phyloP scores from a whole-genome alignment of 2,888 invertebrate genomes.

The Caenorhabditis macrosperma region DNA sequence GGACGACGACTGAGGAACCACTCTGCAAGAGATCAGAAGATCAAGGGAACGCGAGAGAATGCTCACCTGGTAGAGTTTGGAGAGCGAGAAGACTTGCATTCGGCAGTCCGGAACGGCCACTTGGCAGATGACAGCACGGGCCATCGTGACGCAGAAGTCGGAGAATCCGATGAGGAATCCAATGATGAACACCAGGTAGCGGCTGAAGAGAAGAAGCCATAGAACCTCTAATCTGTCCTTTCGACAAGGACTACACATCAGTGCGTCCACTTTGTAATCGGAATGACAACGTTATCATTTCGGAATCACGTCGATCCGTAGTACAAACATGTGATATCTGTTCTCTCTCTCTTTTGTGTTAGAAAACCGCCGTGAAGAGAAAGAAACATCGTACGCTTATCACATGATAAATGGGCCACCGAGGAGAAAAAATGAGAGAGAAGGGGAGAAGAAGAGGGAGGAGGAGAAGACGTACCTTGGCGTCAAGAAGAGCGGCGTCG shows the following conservation, averaged over 20 bases:
- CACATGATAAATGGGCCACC: conserved; percentile 9
- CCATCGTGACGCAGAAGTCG: conserved; percentile 67
- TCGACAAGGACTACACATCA: background rate
- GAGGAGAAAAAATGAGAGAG: background rate
- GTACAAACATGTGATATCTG: conserved; percentile 34
- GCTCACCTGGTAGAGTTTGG: conserved; percentile 66
- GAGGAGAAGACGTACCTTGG: conserved; percentile 51
- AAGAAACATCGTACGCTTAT: background rate
- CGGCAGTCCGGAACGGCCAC: conserved; percentile 64
- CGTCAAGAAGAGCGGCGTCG: conserved; percentile 55
- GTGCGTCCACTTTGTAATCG: background rate
- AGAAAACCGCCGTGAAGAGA: conserved; percentile 12
- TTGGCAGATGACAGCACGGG: conserved; percentile 67
- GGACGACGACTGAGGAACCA: conserved; percentile 59
- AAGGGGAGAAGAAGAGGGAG: no score
- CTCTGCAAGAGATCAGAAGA: conserved; percentile 49
- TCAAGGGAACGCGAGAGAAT: background rate
- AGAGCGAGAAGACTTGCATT: conserved; percentile 67
- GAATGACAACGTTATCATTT: conserved; percentile 12
- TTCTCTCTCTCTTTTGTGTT: background rate
- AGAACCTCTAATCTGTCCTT: background rate
- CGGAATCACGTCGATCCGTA: background rate
- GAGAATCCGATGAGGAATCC: conserved; percentile 67
- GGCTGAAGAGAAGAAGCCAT: conserved; percentile 34
- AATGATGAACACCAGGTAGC: conserved; percentile 52